These are phyloP conservation scores for Cryptocephalus moraei DNA, from an alignment of 2,888 invertebrate genomes.

Conservation along the genomic window DNA sequence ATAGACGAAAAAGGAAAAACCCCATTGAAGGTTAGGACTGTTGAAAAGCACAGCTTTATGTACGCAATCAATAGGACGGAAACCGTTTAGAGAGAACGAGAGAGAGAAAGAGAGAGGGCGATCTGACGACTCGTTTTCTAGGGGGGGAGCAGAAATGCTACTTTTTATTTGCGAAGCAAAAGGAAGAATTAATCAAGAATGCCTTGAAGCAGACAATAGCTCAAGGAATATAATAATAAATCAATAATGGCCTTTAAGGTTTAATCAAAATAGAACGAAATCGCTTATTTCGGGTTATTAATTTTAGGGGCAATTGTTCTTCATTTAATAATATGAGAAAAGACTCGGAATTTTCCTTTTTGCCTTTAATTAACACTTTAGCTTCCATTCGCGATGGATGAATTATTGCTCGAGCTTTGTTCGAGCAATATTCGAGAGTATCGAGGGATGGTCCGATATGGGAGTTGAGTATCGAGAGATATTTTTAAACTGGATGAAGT, in stretches of 20 bases:
- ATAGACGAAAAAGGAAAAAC: neutral
- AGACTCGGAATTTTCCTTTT: neutral
- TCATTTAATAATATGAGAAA: slow-evolving; percentile 3
- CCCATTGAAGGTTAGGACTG: neutral
- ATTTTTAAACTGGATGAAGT: no score
- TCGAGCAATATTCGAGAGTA: no score
- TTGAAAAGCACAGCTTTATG: neutral
- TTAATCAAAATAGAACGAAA: slow-evolving; percentile 18
- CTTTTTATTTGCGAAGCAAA: slow-evolving; percentile 16
- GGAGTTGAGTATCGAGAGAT: no score
- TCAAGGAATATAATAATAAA: slow-evolving; percentile 25
- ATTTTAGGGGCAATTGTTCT: slow-evolving; percentile 9
- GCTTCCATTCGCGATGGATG: no score
- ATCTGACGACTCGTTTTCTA: slow-evolving; percentile 13
- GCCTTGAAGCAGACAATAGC: slow-evolving; percentile 20
- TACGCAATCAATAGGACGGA: slow-evolving; percentile 20
- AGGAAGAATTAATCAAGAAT: slow-evolving; percentile 22
- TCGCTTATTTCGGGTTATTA: slow-evolving; percentile 11
- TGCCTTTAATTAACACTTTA: neutral
- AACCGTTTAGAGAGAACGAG: slow-evolving; percentile 13
- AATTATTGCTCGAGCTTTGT: no score
- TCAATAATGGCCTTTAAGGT: slow-evolving; percentile 22
- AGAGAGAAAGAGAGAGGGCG: no score
- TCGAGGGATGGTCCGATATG: no score
- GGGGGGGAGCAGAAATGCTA: slow-evolving; percentile 15